Evolutionary conservation across 2,113 vertebrate species (phyloP).

Genomic region (Solenodon paradoxus): DNA sequence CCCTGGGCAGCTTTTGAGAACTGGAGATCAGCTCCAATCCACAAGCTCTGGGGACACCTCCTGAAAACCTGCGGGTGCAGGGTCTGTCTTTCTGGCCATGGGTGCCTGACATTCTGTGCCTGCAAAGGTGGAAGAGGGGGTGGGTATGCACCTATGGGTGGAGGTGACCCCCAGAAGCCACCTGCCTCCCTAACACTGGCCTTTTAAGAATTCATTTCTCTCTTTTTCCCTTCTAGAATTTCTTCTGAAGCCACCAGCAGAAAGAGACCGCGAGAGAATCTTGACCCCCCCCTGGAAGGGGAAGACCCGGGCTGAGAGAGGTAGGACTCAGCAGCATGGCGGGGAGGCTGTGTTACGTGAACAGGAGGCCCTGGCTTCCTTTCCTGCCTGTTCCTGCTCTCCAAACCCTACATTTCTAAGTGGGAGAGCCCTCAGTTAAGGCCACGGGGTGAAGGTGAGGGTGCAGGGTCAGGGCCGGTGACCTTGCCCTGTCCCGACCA

Average conservation of each 20-base stretch:
- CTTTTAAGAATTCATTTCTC: neutral
- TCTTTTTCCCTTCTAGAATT: neutral
- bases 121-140: neutral
- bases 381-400: neutral
- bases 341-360: rapidly evolving
- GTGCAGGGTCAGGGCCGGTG: too few species aligned
- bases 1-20: neutral
- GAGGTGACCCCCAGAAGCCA: neutral
- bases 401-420: neutral
- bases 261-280: neutral
- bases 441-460: too few species aligned
- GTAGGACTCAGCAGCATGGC: neutral
- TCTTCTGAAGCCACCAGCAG: neutral
- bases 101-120: neutral
- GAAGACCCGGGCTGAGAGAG: neutral
- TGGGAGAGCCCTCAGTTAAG: neutral
- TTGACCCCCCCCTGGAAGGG: neutral
- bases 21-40: neutral
- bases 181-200: rapidly evolving
- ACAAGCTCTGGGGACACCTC: neutral
- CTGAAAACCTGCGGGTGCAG: neutral
- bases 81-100: rapidly evolving
- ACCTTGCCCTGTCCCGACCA: too few species aligned
- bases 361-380: neutral
- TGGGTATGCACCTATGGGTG: rapidly evolving